Evolutionary conservation across 2,797 vertebrate species (phyloP).

Genomic region (Oreochromis mossambicus): DNA sequence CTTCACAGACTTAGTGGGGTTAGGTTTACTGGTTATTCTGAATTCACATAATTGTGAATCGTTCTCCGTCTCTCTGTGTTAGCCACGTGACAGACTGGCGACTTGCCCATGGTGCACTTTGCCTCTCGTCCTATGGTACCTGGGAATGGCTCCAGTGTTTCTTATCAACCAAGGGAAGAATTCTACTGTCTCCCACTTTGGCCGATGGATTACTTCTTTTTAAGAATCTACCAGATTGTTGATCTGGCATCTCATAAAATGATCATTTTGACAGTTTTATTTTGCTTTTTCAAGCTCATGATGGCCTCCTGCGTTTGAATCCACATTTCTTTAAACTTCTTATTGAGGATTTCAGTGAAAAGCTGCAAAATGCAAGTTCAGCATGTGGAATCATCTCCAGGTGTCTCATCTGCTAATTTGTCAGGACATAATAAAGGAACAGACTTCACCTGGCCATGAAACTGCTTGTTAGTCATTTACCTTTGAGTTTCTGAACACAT

Average conservation of each 20-base stretch:
- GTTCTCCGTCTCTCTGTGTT: not conserved
- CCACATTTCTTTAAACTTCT: not conserved
- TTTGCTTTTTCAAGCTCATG: not conserved
- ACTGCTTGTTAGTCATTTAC: not conserved
- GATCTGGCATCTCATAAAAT: not conserved
- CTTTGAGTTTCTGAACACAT: not conserved
- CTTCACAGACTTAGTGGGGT: not conserved
- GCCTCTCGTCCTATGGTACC: not conserved
- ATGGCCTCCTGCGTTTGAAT: not conserved
- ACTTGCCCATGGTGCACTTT: not conserved
- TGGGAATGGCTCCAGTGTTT: not conserved
- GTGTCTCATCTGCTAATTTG: not conserved
- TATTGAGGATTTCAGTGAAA: not conserved
- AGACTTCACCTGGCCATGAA: not conserved
- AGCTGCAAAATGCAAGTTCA: not conserved
- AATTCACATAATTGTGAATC: not conserved
- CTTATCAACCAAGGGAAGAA: not conserved
- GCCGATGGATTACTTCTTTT: not conserved
- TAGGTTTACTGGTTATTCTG: not conserved
- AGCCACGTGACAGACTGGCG: fast-evolving
- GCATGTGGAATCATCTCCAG: not conserved
- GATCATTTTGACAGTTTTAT: not conserved
- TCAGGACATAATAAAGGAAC: not conserved
- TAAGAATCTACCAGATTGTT: not conserved
- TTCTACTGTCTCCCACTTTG: not conserved